A percentile compares a stretch with the other conserved stretches of the same genome.
These are phyloP conservation scores for Elanus axillaris DNA, from an alignment of 2,113 vertebrate species.

Conservation along the genomic window DNA sequence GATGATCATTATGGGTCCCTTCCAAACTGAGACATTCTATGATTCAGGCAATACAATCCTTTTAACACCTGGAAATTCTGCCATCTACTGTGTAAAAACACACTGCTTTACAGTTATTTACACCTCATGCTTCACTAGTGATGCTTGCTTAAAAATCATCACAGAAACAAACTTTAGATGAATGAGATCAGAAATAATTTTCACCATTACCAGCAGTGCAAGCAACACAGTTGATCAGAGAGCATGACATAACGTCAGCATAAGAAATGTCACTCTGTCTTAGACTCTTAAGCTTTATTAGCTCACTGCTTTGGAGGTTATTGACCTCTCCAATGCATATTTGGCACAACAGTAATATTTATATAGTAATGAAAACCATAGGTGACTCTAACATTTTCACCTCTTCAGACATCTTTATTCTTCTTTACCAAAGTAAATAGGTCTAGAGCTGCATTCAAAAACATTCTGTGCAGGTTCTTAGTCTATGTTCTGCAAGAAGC, in stretches of 20 bases:
- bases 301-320: not conserved
- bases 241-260: not conserved
- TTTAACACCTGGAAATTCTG: not conserved
- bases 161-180: not conserved
- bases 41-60: not conserved
- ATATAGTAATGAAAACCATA: not conserved
- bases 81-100: not conserved
- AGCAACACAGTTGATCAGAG: not conserved
- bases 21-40: not conserved
- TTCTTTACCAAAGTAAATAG: not conserved
- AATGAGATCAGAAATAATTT: not conserved
- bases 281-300: not conserved
- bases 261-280: conserved; percentile 24
- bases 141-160: not conserved
- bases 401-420: not conserved
- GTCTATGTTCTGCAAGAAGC: not conserved
- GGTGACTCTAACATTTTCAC: not conserved
- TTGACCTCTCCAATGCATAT: not conserved
- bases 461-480: not conserved
- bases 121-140: not conserved
- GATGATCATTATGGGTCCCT: not conserved
- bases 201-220: not conserved
- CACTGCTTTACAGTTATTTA: not conserved
- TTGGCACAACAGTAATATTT: not conserved
- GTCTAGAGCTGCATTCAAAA: not conserved